Base-by-base conservation (phyloP, 2,113 vertebrate species). In the Cyphomyrus plagiostoma region DNA sequence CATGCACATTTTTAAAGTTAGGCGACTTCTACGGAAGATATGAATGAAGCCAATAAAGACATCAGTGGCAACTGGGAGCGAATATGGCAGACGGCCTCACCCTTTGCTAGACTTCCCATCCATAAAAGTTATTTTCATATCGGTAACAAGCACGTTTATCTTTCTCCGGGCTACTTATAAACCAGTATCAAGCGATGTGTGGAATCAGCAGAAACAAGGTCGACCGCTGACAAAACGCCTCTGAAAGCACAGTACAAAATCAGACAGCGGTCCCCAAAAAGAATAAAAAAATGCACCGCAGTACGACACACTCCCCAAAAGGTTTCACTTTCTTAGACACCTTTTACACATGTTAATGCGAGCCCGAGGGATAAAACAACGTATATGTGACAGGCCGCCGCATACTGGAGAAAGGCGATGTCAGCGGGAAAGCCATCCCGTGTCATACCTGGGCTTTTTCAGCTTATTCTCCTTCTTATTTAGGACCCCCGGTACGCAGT, bases 401-500 rank as follows among this genome's bases (percentile, higher is more conserved):
- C 74, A 42, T 19, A 88, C n/a, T 11, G 49, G n/a, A 30, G 26
- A 48, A 50, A 89, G 26, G 48, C 48, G 50, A 82, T 74, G 8
- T 74, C 88, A 50, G 58, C 45, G 45, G 23, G n/a, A 50, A 15
- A 17, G 84, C 46, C 45, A 26, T 70, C 84, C 48, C 85, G 26
- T 0, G 39, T 17, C 70, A 95, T 94, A 98, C 98, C 98, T 98
- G 92, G 93, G 96, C 35, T 95, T 96, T 90, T 97, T 97, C 94
- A 96, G 91, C 88, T 95, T 95, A 94, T 89, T 98, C 94, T 99
- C 98, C 90, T 97, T 98, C 92, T 98, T 98, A 94, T 98, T 98
- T 93, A 99, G 96, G 90, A 99, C 98, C 0, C 98, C 98, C 6
- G 98, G 98, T 89, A 98, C 98, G 91, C 98, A 99, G 96, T 97